phyloP scores from a whole-genome alignment of 2,797 vertebrate species.

The Phoxinus dragarum region DNA sequence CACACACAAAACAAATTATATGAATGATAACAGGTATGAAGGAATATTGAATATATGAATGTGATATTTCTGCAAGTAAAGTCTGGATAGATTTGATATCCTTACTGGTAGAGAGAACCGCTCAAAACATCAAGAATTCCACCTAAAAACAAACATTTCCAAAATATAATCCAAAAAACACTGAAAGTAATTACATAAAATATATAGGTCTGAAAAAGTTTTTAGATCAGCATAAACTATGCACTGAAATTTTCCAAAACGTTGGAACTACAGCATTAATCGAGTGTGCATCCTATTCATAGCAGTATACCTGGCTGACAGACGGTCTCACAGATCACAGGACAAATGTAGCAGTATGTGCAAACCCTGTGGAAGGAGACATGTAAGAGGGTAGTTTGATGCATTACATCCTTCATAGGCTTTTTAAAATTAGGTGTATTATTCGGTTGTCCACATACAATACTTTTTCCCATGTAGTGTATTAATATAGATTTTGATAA shows the following conservation, averaged over 20 bases:
- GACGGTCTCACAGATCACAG: slow-evolving; percentile 84
- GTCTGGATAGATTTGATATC: neutral
- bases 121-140: slow-evolving; percentile 82
- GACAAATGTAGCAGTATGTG: slow-evolving; percentile 84
- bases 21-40: neutral
- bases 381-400: too few relatives aligned
- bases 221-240: neutral
- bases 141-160: slow-evolving; percentile 66
- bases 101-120: slow-evolving; percentile 82
- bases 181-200: neutral
- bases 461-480: neutral
- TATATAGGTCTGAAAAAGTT: neutral
- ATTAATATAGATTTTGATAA: neutral
- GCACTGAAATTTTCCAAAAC: neutral
- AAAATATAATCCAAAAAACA: neutral
- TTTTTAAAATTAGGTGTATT: neutral
- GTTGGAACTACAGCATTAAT: neutral
- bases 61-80: neutral
- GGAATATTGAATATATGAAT: neutral
- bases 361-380: slow-evolving; percentile 76
- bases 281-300: neutral
- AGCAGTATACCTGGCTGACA: slow-evolving; percentile 82
- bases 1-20: neutral
- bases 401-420: neutral
- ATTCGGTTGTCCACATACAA: neutral